These are phyloP conservation scores for Nanorana parkeri DNA, from an alignment of 2,113 vertebrate genomes.

Conservation along the genomic window DNA sequence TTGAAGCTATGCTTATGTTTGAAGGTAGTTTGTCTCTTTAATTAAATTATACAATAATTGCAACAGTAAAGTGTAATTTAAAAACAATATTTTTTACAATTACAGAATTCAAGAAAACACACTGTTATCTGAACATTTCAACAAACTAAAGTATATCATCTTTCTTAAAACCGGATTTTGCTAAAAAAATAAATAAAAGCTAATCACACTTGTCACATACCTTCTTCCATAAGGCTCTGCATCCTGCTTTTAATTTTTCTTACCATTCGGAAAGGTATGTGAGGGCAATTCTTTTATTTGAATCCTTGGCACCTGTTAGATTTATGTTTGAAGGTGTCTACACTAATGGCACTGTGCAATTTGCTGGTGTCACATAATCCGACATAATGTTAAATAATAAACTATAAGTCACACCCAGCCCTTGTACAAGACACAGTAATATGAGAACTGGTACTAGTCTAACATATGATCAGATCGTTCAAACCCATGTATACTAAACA, in stretches of 20 bases:
- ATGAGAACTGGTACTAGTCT: not conserved
- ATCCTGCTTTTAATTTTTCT: slow-evolving; percentile 74
- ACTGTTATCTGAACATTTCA: too few species aligned
- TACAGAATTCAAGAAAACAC: too few species aligned
- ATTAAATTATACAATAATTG: too few species aligned
- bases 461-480: not conserved
- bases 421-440: not conserved
- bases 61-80: too few species aligned
- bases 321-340: not conserved
- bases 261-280: slow-evolving; percentile 73
- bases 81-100: too few species aligned
- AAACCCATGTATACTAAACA: too few species aligned
- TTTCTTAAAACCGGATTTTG: too few species aligned
- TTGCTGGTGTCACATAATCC: slow-evolving; percentile 30
- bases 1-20: too few species aligned
- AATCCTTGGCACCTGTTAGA: not conserved
- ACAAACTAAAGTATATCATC: too few species aligned
- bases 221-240: slow-evolving; percentile 75
- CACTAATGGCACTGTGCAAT: not conserved
- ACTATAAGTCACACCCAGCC: slow-evolving; percentile 35
- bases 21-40: too few species aligned
- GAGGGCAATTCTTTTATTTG: not conserved
- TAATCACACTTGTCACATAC: slow-evolving; percentile 71
- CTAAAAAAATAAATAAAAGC: too few species aligned
- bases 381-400: slow-evolving; percentile 50